Evolutionary conservation across 2,797 vertebrate species (phyloP), one percentile per base, ranked within the genome.

Genomic region (Orientallactaga sibirica): DNA sequence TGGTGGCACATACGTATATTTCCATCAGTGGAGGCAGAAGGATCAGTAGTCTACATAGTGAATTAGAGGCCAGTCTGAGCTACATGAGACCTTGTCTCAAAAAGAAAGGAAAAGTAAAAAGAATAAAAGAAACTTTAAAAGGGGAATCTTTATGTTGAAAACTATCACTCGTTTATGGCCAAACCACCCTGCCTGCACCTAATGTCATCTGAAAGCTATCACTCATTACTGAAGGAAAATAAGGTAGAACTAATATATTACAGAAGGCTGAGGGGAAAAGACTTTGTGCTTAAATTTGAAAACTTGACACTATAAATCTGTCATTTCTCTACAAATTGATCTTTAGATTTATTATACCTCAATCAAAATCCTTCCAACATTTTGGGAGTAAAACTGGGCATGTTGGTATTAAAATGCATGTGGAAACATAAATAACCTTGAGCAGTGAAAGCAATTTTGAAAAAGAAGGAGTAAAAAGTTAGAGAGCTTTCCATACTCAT

Each of bases 211-310:
- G 10, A 73, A 90, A 90, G 86, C n/a, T 81, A 55, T 58, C 61
- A 78, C 61, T 83, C 29, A 87, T 5, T 91, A 15, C 73, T 67
- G 25, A 84, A 61, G 76, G 55, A 87, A 78, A 90, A 58, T 68
- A 48, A 48, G 58, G 11, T 15, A 67, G 3, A 70, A 24, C 66
- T 66, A 61, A 58, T n/a, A 33, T 22, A 27, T 5, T 22, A 11
- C 0, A 20, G 19, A 76, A 19, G 41, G 22, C 5, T 20, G 7
- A 48, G 16, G 58, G 16, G 55, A 9, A 81, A 10, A 73, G 1
- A 84, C 15, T 19, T 79, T 78, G 80, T 52, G 67, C 66, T 78
- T 87, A 24, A 29, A 64, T 25, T 48, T 2, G 33, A 67, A 74
- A 29, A 62, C 48, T 87, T 58, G 78, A 9, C 20, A 90, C 37